Conservation (phyloP, 2,797 vertebrate genomes). For the Pristis pectinata region DNA sequence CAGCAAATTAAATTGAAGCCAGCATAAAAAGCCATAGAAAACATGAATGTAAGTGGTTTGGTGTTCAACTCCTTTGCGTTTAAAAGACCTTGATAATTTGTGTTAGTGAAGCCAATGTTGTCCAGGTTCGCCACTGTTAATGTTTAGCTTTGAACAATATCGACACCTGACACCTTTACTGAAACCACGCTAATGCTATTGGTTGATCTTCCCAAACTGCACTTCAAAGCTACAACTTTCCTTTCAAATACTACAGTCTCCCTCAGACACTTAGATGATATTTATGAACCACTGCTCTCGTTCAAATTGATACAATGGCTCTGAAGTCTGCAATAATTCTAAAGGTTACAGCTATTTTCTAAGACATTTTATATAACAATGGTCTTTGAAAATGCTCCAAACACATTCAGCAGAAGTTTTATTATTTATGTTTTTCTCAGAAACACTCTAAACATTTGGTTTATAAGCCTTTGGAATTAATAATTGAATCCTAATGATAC, state of each 20-base stretch:
- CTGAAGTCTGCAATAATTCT: background rate
- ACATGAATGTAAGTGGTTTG: background rate
- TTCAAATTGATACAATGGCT: background rate
- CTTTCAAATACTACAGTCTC: background rate
- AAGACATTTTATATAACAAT: background rate
- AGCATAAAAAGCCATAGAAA: background rate
- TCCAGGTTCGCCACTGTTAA: background rate
- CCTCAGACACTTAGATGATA: background rate
- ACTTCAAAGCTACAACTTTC: background rate
- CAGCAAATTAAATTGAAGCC: background rate
- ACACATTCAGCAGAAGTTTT: background rate
- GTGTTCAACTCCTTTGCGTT: background rate
- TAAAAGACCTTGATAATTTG: background rate
- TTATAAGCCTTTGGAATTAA: background rate
- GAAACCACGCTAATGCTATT: background rate
- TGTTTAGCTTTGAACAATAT: background rate
- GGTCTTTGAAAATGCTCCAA: background rate
- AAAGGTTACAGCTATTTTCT: background rate
- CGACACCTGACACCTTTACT: background rate
- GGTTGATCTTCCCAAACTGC: background rate
- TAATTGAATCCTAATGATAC: background rate
- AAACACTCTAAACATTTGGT: conserved; percentile 4
- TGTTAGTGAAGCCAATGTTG: background rate
- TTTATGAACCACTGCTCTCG: background rate
- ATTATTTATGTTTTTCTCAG: background rate